Evolutionary conservation across 2,113 vertebrate genomes (phyloP).

Genomic region (Ciconia stormi): DNA sequence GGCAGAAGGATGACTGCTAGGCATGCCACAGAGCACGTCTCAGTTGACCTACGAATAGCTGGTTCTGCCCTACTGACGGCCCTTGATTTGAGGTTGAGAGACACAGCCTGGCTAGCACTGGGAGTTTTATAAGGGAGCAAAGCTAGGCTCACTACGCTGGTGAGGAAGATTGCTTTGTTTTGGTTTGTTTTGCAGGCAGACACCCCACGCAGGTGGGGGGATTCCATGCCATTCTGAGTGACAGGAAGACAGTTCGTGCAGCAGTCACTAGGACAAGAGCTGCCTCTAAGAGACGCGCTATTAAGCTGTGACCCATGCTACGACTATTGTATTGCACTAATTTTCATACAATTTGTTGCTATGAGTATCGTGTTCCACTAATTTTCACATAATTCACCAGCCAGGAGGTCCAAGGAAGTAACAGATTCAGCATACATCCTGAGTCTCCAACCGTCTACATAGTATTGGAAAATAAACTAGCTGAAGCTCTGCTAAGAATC

Average conservation of each 20-base stretch:
- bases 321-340: neutral
- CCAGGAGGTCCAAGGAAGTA: neutral
- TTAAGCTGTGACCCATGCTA: neutral
- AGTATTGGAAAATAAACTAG: neutral
- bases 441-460: neutral
- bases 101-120: neutral
- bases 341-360: neutral
- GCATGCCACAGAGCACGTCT: neutral
- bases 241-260: neutral
- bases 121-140: neutral
- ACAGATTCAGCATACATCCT: neutral
- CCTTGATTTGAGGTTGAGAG: neutral
- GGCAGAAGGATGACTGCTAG: neutral
- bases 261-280: neutral
- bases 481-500: neutral
- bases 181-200: neutral
- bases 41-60: neutral
- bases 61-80: neutral
- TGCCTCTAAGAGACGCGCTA: neutral
- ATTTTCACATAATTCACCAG: neutral
- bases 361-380: neutral
- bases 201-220: fast-evolving
- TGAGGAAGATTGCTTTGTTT: neutral
- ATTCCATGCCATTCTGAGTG: neutral
- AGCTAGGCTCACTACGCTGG: neutral